phyloP scores from a whole-genome alignment of 2,797 vertebrate species.

The Enteromius viviparus region DNA sequence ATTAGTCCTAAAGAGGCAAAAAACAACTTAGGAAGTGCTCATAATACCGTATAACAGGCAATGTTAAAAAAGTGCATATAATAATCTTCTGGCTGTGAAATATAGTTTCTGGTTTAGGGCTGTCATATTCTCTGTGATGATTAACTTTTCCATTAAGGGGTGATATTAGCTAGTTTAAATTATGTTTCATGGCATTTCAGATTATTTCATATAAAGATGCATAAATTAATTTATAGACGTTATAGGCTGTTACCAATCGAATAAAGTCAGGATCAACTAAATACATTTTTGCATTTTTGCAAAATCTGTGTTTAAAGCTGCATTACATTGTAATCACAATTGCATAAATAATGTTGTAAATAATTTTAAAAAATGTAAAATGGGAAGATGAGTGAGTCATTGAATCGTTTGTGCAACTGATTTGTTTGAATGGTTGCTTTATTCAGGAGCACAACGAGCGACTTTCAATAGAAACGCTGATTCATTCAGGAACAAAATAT shows the following conservation, averaged over 20 bases:
- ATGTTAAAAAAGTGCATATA: too few relatives aligned
- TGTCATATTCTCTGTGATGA: background rate
- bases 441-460: background rate
- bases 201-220: background rate
- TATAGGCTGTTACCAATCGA: background rate
- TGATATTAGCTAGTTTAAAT: background rate
- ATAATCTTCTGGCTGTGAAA: background rate
- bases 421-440: background rate
- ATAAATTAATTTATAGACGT: background rate
- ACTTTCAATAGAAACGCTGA: too few relatives aligned
- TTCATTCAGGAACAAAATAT: too few relatives aligned
- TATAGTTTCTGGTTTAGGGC: background rate
- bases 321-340: too few relatives aligned
- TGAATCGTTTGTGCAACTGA: background rate
- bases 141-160: background rate
- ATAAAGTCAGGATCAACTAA: background rate
- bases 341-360: too few relatives aligned
- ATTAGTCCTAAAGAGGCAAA: too few relatives aligned
- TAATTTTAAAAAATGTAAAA: too few relatives aligned
- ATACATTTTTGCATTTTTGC: background rate
- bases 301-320: too few relatives aligned
- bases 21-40: too few relatives aligned
- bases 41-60: too few relatives aligned
- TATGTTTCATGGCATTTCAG: background rate
- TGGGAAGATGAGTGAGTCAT: background rate